Evolutionary conservation across 2,797 vertebrate species (phyloP), one percentile per base, ranked within the genome.

Genomic region (Harpagifer antarcticus): DNA sequence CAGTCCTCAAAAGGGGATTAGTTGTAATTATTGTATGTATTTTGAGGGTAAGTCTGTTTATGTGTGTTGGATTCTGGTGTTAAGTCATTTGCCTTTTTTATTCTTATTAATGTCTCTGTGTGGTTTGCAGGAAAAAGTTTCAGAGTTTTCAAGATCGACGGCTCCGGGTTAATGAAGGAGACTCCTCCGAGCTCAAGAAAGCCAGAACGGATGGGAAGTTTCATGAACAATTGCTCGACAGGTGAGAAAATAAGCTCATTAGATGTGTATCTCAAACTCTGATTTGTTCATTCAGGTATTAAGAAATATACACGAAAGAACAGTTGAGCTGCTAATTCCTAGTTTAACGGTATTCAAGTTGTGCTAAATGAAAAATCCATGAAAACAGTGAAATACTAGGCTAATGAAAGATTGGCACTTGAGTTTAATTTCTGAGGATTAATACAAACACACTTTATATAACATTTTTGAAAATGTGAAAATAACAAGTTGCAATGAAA

Each of bases 101-200:
- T 19, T 58, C 43, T 43, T 13, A 45, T 33, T 33, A 14, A 58
- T 52, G 47, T 43, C 48, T 1, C 27, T 40, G 2, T 67, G 3
- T 82, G 40, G 50, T 65, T 93, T 90, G 66, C 94, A 99, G 98
- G 80, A 99, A 97, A 89, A 99, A 99, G 93, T 99, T 99, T 87
- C 98, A 99, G 94, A 99, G 98, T 90, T 99, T 98, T 92, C 98
- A 99, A 90, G 98, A 99, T 86, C 96, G 95, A 54, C 96, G 96
- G 73, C 96, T 99, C 80, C 95, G 96, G 93, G 88, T 99, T 83
- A 99, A 98, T 72, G 95, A 97, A 90, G 98, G 94, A 69, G 96
- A 97, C 68, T 85, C 93, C 55, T 87, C 92, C 74, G 81, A 81
- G 1, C 94, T 99, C 44, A 98, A 97, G 90, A 98, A 94, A 90